These are phyloP conservation scores for Rotaria macrura DNA, from an alignment of 2,888 invertebrate species.

Conservation along the genomic window DNA sequence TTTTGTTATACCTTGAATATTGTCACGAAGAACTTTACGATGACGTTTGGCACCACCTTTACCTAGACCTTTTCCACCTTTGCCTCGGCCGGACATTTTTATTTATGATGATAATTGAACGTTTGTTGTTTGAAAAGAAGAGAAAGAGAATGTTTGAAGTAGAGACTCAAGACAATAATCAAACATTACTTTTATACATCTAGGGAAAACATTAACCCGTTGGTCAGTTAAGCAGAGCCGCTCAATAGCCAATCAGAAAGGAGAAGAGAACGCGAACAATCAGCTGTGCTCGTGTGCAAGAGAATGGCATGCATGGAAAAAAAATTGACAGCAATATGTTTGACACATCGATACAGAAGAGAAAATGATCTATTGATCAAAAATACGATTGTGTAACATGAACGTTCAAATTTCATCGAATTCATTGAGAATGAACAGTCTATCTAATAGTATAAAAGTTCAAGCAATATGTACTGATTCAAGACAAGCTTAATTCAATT, in stretches of 20 bases:
- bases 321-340: no score
- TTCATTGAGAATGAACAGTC: no score
- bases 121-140: neutral
- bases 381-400: no score
- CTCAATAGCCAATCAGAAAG: neutral
- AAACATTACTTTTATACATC: neutral
- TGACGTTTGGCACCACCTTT: conserved; percentile 54
- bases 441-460: no score
- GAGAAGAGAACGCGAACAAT: neutral
- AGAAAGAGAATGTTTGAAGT: neutral
- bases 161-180: no score
- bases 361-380: no score
- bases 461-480: no score
- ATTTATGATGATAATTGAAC: neutral
- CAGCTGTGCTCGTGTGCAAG: neutral
- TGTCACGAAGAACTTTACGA: conserved; percentile 36
- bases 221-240: neutral
- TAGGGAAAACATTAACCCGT: neutral
- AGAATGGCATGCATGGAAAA: neutral
- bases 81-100: conserved; percentile 66
- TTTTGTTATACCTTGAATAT: conserved; percentile 36
- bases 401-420: no score
- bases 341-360: no score
- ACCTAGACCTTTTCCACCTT: conserved; percentile 67
- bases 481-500: no score